These are phyloP conservation scores for Chymomyza fuscimana DNA, from an alignment of 2,888 invertebrate genomes.

Conservation along the genomic window DNA sequence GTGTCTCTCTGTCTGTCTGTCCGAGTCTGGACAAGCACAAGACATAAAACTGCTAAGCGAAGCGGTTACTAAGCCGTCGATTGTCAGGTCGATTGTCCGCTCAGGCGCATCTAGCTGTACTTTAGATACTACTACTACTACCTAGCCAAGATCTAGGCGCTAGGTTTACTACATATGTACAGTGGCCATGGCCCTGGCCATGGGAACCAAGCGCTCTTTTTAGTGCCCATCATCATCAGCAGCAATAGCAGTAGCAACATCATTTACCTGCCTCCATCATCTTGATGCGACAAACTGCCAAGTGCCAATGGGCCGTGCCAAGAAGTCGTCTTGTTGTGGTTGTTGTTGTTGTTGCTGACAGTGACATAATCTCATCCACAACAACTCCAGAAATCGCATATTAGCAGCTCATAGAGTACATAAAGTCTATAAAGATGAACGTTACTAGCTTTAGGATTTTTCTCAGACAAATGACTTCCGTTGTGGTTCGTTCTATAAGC, in stretches of 20 bases:
- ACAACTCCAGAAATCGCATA: not conserved
- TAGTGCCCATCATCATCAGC: constrained; percentile 34
- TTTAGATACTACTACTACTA: constrained; percentile 33
- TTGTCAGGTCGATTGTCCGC: not conserved
- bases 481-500: constrained; percentile 51
- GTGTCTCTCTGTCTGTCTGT: not conserved
- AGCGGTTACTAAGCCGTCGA: constrained; percentile 1
- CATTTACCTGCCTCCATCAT: constrained; percentile 1
- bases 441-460: constrained; percentile 16
- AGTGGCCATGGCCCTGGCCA: constrained; percentile 50
- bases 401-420: not conserved
- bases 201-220: constrained; percentile 54
- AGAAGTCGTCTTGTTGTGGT: constrained; percentile 12
- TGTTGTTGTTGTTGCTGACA: constrained; percentile 25
- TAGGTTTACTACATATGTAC: constrained; percentile 10
- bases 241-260: constrained; percentile 1
- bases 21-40: not conserved
- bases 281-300: constrained; percentile 41
- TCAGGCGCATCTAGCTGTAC: constrained; percentile 61
- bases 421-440: not conserved
- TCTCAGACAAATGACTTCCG: constrained; percentile 70
- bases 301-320: constrained; percentile 33
- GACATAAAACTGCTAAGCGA: not conserved
- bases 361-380: constrained; percentile 38
- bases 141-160: not conserved